A percentile compares a stretch with the other conserved stretches of the same genome.
These are phyloP conservation scores for Contarinia nasturtii DNA, from an alignment of 1,140 invertebrate genomes.

Conservation along the genomic window DNA sequence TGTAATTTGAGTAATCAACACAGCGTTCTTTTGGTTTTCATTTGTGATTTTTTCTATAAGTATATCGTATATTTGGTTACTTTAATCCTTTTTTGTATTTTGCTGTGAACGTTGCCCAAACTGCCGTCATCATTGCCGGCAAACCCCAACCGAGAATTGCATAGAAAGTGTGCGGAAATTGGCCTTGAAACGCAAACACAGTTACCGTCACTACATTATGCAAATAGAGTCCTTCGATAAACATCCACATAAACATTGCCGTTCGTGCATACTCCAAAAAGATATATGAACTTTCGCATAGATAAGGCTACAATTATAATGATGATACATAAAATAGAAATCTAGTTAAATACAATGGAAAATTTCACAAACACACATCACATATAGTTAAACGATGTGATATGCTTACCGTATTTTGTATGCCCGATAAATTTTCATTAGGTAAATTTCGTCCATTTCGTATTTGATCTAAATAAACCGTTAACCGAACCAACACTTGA, in stretches of 20 bases:
- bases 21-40: too few species aligned
- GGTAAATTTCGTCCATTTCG: constrained; percentile 13
- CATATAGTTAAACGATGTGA: background rate
- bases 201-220: constrained; percentile 72
- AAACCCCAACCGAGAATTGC: constrained; percentile 63
- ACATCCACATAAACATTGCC: constrained; percentile 91
- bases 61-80: too few species aligned
- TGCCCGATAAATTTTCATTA: constrained; percentile 27
- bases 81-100: constrained; percentile 24
- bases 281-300: constrained; percentile 62
- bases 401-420: constrained; percentile 57
- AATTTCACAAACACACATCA: too few species aligned
- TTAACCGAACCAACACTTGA: constrained; percentile 65
- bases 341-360: too few species aligned
- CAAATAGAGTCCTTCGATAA: constrained; percentile 73
- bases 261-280: constrained; percentile 71
- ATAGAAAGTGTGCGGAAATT: constrained; percentile 49
- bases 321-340: background rate
- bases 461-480: constrained; percentile 68
- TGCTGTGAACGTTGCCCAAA: constrained; percentile 48
- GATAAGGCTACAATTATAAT: constrained; percentile 34
- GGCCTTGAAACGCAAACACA: constrained; percentile 65
- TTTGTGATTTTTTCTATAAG: background rate
- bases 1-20: too few species aligned
- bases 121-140: constrained; percentile 47